Evolutionary conservation across 2,113 vertebrate genomes (phyloP), one percentile per base, ranked within the genome.

Genomic region (Scopus umbretta): DNA sequence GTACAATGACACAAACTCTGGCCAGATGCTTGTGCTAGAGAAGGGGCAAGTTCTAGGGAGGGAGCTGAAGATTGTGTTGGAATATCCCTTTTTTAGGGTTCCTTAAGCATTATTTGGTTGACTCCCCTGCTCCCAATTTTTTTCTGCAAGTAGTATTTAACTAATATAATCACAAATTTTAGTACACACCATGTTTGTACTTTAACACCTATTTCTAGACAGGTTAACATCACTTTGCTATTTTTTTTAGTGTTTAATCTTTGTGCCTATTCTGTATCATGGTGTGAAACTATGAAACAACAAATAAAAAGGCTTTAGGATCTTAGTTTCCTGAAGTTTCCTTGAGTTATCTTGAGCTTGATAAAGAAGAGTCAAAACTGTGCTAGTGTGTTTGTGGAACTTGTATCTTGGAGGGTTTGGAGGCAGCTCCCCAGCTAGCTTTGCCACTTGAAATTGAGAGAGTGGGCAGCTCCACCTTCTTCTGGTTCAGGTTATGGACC

Each of bases 81-180:
- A 56, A 68, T 38, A 52, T 27, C 16, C 9, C 9, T 20, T 29
- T 40, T 58, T 58, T 85, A 80, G 21, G 23, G 27, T 82, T 71
- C 30, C 21, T 36, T 87, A 23, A 78, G 29, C 45, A 26, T 58
- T 58, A n/a, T 40, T 27, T 86, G 49, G 6, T 58, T 74, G 32
- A 52, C 9, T 68, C 3, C 13, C 16, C 5, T 1, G 5, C 5
- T 7, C 8, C n/a, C 9, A 1, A 10, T 10, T 38, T 62, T 53
- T 67, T 61, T 50, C 29, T 5, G 1, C 19, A 78, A 52, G 58
- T 40, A 78, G 17, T 59, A 53, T 36, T 65, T 90, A 59, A 76
- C 56, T 43, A 59, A 7, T 70, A 19, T 38, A 53, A 53, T 66
- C 13, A 61, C 14, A 68, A n/a, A 63, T 70, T 70, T 63, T 40